phyloP scores from a whole-genome alignment of 2,113 vertebrate genomes.

The Ornithorhynchus anatinus region DNA sequence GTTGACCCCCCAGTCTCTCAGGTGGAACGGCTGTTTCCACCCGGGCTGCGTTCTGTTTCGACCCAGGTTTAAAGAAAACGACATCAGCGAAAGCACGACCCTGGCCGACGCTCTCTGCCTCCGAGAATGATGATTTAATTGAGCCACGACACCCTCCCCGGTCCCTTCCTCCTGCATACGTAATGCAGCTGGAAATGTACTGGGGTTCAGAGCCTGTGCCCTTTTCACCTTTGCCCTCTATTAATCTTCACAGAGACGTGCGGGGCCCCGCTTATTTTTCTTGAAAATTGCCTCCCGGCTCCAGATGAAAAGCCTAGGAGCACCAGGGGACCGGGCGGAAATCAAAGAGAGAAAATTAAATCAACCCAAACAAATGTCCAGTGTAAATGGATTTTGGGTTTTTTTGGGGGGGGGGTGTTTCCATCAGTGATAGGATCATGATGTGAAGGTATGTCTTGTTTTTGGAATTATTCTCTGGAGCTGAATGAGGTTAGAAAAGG shows the following conservation, averaged over 20 bases:
- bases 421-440: background rate
- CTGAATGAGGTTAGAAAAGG: slow-evolving; percentile 6
- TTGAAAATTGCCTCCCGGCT: slow-evolving; percentile 17
- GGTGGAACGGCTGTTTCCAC: too few relatives aligned
- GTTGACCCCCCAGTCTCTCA: too few relatives aligned
- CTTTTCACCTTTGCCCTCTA: slow-evolving; percentile 8
- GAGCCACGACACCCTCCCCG: background rate
- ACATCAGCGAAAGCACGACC: too few relatives aligned
- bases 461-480: slow-evolving; percentile 26
- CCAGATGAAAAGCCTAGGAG: slow-evolving; percentile 13
- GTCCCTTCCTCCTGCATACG: background rate
- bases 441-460: background rate
- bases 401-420: too few relatives aligned
- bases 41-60: too few relatives aligned
- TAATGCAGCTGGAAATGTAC: slow-evolving; percentile 15
- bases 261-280: background rate
- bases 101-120: too few relatives aligned
- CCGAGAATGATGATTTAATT: slow-evolving; percentile 38
- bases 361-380: slow-evolving; percentile 17
- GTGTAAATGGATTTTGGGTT: slow-evolving; percentile 22
- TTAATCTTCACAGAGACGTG: slow-evolving; percentile 13
- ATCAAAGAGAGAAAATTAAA: slow-evolving; percentile 24
- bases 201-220: slow-evolving; percentile 33
- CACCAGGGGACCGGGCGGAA: background rate
- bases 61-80: too few relatives aligned